Base-by-base conservation (phyloP, 2,888 invertebrate genomes). In the Cerastoderma edule region DNA sequence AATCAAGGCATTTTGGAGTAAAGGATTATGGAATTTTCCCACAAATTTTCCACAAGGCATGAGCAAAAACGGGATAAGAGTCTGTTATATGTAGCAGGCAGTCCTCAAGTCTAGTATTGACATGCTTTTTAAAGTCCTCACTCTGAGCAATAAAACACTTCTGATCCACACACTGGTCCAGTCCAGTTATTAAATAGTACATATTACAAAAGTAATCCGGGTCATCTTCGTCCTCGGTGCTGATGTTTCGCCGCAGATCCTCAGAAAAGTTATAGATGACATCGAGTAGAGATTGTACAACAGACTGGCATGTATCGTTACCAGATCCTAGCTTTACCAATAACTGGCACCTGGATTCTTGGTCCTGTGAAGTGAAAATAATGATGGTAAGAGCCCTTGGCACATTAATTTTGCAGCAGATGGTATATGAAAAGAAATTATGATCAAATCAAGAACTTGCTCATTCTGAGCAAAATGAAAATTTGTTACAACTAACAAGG, bases 31-130 rank as follows among this genome's bases (percentile, higher is more conserved):
- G n/a, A 22, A 78, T 32, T 53, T 66, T 67, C 39, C 53, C 56
- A 65, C 69, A 72, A 6, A 83, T n/a, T 63, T 74, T 75, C 83
- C 80, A 83, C 0, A 83, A 24, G 22, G 72, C 69, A 69, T 78
- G 80, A 27, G 78, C 76, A 74, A 76, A 83, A 24, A 83, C 27
- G 10, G 83, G 83, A 66, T 76, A 80, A 19, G 39, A 30, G 3
- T 78, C 78, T 19, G 78, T 69, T 24, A 83, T 48, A 66, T 74
- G 70, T 8, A 83, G 66, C 10, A 80, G 48, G 67, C 78, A 67
- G 4, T 78, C 70, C 27, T 80, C 80, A 1, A 83, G 63, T 30
- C 53, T 67, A 19, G 54, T 53, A 28, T 48, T 63, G 6, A 77
- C 39, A 16, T 13, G 16, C 2, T 44, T 22, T 39, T 56, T 71